Evolutionary conservation across 2,888 invertebrate genomes (phyloP).

Genomic region (Brachypalpus laphriformis): DNA sequence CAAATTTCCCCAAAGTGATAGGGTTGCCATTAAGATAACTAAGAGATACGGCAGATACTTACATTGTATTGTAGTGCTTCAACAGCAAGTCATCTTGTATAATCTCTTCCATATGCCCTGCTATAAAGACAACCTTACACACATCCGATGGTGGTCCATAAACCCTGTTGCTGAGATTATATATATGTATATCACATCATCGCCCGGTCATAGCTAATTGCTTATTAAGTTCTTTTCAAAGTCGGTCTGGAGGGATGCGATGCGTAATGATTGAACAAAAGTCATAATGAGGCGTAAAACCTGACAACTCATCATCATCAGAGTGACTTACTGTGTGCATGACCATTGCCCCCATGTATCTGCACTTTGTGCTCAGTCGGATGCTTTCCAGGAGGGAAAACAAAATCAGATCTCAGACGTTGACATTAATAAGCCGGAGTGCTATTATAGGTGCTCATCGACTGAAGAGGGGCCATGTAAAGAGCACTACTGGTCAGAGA

Average conservation of each 20-base stretch:
- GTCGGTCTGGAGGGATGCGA: conserved; percentile 6
- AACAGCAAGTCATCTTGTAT: conserved; percentile 6
- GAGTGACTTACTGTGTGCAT: conserved; percentile 3
- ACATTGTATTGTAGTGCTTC: conserved; percentile 13
- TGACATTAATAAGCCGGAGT: conserved; percentile 52
- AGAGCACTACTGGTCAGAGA: conserved; percentile 11
- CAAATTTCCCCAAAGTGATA: background rate
- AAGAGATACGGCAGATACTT: background rate
- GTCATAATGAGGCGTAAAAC: conserved; percentile 56
- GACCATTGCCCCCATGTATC: conserved; percentile 55
- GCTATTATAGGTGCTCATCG: conserved; percentile 45
- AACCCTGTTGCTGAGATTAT: conserved; percentile 13
- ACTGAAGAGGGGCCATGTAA: conserved; percentile 17
- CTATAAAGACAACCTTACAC: conserved; percentile 22
- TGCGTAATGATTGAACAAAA: conserved; percentile 40
- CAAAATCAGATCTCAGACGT: conserved; percentile 57
- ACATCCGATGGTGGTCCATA: background rate
- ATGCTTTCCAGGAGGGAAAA: conserved; percentile 15
- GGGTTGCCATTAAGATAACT: conserved; percentile 18
- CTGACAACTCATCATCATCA: conserved; percentile 26
- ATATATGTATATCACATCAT: conserved; percentile 27
- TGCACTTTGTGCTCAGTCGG: conserved; percentile 6
- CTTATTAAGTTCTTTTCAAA: conserved; percentile 38
- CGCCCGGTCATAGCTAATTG: conserved; percentile 48
- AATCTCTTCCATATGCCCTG: conserved; percentile 4